Conservation (phyloP, 2,888 invertebrate species). For the Drosophila macrospina region DNA sequence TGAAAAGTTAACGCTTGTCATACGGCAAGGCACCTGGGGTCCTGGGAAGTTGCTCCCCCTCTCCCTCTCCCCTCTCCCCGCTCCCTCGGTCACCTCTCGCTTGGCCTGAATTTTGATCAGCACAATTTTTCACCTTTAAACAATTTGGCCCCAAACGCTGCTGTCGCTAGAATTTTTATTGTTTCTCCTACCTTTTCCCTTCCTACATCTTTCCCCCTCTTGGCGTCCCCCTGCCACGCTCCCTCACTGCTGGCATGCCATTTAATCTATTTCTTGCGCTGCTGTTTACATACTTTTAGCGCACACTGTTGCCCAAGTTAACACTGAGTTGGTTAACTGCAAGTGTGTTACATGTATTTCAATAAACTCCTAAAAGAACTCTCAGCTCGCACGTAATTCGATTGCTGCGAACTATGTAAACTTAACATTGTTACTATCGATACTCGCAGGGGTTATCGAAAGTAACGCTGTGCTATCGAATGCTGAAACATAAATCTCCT, state of each 20-base stretch:
- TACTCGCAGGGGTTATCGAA: not conserved
- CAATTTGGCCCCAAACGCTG: slow-evolving; percentile 45
- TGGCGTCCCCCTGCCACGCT: slow-evolving; percentile 14
- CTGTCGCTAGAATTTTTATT: slow-evolving; percentile 42
- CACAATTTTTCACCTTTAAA: slow-evolving; percentile 67
- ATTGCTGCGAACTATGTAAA: not conserved
- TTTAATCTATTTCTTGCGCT: slow-evolving; percentile 57
- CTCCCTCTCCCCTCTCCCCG: not conserved
- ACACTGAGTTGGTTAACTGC: slow-evolving; percentile 10
- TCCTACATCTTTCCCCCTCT: slow-evolving; percentile 14
- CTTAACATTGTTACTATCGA: not conserved
- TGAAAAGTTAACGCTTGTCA: slow-evolving; percentile 67
- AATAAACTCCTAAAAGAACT: not conserved
- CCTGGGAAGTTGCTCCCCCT: too few species aligned
- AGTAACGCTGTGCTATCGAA: not conserved
- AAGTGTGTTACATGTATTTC: slow-evolving; percentile 30
- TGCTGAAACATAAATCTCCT: too few species aligned
- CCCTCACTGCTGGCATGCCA: slow-evolving; percentile 42
- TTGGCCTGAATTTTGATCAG: slow-evolving; percentile 54
- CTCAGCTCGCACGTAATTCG: not conserved
- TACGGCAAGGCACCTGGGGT: slow-evolving; percentile 43
- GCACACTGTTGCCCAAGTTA: slow-evolving; percentile 14
- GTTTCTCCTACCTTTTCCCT: slow-evolving; percentile 26
- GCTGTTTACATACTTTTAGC: slow-evolving; percentile 29
- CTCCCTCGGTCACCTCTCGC: slow-evolving; percentile 7